Evolutionary conservation across 92 coral and sea anemone species (phyloP).

Genomic region (Scolanthus callimorphus): DNA sequence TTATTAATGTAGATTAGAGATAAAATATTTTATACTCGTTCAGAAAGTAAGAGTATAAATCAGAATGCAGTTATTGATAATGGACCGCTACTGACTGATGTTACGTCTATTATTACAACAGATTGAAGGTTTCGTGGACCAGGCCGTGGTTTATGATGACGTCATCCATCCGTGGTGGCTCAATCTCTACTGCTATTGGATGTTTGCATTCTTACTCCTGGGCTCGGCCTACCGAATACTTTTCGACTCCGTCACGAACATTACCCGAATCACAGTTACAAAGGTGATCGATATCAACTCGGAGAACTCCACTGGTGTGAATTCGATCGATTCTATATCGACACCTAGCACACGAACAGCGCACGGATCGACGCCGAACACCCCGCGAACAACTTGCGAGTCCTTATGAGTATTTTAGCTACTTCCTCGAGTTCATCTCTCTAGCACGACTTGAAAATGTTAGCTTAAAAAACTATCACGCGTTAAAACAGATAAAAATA

Average conservation of each 20-base stretch:
- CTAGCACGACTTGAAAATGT: too few relatives aligned
- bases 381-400: too few relatives aligned
- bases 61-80: background rate
- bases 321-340: too few relatives aligned
- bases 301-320: too few relatives aligned
- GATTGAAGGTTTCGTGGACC: background rate
- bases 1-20: background rate
- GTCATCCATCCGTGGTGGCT: background rate
- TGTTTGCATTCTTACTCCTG: background rate
- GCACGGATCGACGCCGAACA: too few relatives aligned
- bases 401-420: too few relatives aligned
- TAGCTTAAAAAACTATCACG: too few relatives aligned
- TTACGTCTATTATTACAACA: background rate
- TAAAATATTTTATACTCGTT: too few relatives aligned
- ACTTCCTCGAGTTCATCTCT: too few relatives aligned
- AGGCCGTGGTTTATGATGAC: background rate
- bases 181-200: background rate
- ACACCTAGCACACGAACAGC: too few relatives aligned
- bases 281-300: background rate
- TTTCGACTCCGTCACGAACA: background rate
- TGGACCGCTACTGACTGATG: background rate
- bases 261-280: background rate
- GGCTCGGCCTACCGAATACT: background rate
- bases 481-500: too few relatives aligned
- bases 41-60: too few relatives aligned